phyloP scores from a whole-genome alignment of 2,888 invertebrate species.

The Melanchra persicariae region DNA sequence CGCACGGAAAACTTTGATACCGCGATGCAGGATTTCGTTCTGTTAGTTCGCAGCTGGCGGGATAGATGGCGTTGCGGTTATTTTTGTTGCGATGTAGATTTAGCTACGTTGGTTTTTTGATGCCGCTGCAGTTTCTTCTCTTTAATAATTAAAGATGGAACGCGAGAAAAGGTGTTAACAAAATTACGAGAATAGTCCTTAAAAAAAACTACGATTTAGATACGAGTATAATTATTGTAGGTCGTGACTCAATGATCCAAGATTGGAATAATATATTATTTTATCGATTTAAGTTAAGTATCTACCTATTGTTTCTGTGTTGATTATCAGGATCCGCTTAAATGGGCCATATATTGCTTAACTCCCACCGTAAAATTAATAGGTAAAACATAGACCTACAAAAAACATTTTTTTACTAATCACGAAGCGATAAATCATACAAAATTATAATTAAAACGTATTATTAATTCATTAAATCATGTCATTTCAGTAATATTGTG shows the following conservation, averaged over 20 bases:
- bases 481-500: slow-evolving; percentile 28
- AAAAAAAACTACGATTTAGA: not conserved
- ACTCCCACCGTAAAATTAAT: not conserved
- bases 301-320: not conserved
- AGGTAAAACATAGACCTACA: not conserved
- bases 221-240: not conserved
- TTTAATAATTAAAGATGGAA: too few species aligned
- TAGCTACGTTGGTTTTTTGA: too few species aligned
- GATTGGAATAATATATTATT: not conserved
- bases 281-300: not conserved
- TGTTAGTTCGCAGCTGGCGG: too few species aligned
- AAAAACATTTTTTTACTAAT: not conserved
- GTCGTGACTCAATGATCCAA: not conserved
- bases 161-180: too few species aligned
- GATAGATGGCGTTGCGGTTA: too few species aligned
- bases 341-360: not conserved
- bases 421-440: slow-evolving; percentile 36
- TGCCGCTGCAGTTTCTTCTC: too few species aligned
- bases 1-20: too few species aligned
- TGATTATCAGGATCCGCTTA: not conserved
- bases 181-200: too few species aligned
- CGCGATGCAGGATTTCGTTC: too few species aligned
- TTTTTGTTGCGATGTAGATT: too few species aligned
- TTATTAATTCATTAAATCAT: slow-evolving; percentile 41
- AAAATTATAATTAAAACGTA: slow-evolving; percentile 39